These are phyloP conservation scores for Amazona vittata DNA, from an alignment of 2,113 vertebrate species.

Conservation along the genomic window DNA sequence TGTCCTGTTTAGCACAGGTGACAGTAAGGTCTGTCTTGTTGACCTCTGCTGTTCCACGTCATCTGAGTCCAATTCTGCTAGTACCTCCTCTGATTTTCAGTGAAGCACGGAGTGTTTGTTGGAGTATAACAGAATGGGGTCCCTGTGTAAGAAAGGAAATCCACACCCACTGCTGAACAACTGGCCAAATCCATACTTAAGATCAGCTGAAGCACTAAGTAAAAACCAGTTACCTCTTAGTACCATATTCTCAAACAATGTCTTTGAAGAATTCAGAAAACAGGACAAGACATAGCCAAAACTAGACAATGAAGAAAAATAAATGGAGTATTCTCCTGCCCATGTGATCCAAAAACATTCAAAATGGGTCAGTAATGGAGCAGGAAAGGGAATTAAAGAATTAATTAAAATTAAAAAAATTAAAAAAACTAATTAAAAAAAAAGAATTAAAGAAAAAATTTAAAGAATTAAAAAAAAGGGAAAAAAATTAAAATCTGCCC, in stretches of 20 bases:
- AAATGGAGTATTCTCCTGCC: not conserved
- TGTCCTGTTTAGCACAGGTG: not conserved
- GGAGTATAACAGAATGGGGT: not conserved
- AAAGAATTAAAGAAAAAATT: too few relatives aligned
- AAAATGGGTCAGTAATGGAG: not conserved
- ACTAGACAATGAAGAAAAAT: not conserved
- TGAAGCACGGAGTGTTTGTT: not conserved
- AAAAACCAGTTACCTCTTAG: fast-evolving
- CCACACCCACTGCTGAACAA: not conserved
- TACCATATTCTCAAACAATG: not conserved
- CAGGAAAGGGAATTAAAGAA: not conserved
- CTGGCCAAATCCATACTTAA: not conserved
- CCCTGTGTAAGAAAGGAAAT: not conserved
- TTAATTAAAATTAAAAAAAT: too few relatives aligned
- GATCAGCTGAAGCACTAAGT: not conserved
- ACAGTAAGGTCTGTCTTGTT: not conserved
- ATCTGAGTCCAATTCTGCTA: not conserved
- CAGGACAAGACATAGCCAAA: not conserved
- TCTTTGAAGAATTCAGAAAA: not conserved
- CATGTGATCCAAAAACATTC: not conserved
- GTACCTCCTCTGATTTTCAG: not conserved
- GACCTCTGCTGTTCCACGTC: not conserved
- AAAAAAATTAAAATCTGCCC: not conserved
- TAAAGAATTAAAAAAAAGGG: too few relatives aligned
- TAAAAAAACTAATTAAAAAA: too few relatives aligned